phyloP scores from a whole-genome alignment of 64 coral and sea anemone genomes.

The Platygyra sinensis region DNA sequence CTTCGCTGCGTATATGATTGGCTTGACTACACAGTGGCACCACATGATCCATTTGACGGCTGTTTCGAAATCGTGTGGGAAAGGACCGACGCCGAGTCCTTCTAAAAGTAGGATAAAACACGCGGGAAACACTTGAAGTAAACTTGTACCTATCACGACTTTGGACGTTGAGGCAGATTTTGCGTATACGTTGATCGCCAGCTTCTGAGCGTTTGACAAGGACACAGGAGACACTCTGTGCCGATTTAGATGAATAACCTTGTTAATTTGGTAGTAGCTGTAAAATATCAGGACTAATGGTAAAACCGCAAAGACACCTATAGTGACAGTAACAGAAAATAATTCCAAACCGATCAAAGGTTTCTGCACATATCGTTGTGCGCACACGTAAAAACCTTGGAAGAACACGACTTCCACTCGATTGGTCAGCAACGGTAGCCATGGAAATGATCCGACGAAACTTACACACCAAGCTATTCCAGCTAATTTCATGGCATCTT shows the following conservation, averaged over 20 bases:
- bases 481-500: slow-evolving; percentile 24
- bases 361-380: slow-evolving; percentile 25
- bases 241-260: slow-evolving; percentile 2
- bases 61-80: slow-evolving; percentile 49
- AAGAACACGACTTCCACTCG: slow-evolving; percentile 55
- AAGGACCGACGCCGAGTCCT: slow-evolving; percentile 55
- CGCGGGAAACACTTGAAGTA: slow-evolving; percentile 87
- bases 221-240: slow-evolving; percentile 50
- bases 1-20: slow-evolving; percentile 61
- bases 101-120: slow-evolving; percentile 83
- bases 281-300: slow-evolving; percentile 62
- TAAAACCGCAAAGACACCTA: slow-evolving; percentile 38
- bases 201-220: slow-evolving; percentile 53
- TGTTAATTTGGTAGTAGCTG: slow-evolving; percentile 69
- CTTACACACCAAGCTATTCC: slow-evolving; percentile 38
- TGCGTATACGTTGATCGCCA: slow-evolving; percentile 68
- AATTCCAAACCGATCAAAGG: slow-evolving; percentile 30
- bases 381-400: slow-evolving; percentile 81
- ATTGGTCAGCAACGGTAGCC: slow-evolving; percentile 50
- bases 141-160: slow-evolving; percentile 64
- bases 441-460: slow-evolving; percentile 63
- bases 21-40: slow-evolving; percentile 86
- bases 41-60: slow-evolving; percentile 82
- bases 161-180: slow-evolving; percentile 82
- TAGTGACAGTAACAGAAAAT: slow-evolving; percentile 2